phyloP scores from a whole-genome alignment of 2,797 vertebrate species.

The Periophthalmus magnuspinnatus region DNA sequence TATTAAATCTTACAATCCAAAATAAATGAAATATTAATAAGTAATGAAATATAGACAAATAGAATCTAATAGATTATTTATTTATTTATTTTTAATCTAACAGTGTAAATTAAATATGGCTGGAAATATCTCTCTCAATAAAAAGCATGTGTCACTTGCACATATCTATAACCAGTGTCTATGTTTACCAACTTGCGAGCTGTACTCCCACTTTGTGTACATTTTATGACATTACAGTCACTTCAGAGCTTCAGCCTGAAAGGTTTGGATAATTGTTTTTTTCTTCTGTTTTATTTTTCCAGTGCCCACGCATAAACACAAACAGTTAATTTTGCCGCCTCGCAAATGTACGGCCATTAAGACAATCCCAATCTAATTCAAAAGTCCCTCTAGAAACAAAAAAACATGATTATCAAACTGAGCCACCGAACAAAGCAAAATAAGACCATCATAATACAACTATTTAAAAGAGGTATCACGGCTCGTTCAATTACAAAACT shows the following conservation, averaged over 20 bases:
- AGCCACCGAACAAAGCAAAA: conserved; percentile 53
- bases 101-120: too few species aligned
- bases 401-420: conserved; percentile 58
- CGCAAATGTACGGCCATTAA: conserved; percentile 49
- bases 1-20: too few species aligned
- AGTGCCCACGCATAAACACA: conserved; percentile 24
- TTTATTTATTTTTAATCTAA: too few species aligned
- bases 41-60: too few species aligned
- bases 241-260: conserved; percentile 9
- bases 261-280: background rate
- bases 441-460: conserved; percentile 62
- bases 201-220: background rate
- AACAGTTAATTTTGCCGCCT: conserved; percentile 16
- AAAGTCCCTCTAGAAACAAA: conserved; percentile 56
- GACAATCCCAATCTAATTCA: conserved; percentile 50
- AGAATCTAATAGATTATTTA: too few species aligned
- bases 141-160: too few species aligned
- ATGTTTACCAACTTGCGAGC: background rate
- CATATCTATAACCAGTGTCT: background rate
- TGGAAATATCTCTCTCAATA: too few species aligned
- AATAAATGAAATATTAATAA: too few species aligned
- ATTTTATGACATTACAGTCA: background rate
- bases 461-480: conserved; percentile 70
- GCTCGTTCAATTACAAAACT: conserved; percentile 71
- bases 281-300: conserved; percentile 12